A percentile compares a stretch with the other conserved stretches of the same genome.
Evolutionary conservation across 2,113 vertebrate species (phyloP).

Genomic region (Grallaria varia): DNA sequence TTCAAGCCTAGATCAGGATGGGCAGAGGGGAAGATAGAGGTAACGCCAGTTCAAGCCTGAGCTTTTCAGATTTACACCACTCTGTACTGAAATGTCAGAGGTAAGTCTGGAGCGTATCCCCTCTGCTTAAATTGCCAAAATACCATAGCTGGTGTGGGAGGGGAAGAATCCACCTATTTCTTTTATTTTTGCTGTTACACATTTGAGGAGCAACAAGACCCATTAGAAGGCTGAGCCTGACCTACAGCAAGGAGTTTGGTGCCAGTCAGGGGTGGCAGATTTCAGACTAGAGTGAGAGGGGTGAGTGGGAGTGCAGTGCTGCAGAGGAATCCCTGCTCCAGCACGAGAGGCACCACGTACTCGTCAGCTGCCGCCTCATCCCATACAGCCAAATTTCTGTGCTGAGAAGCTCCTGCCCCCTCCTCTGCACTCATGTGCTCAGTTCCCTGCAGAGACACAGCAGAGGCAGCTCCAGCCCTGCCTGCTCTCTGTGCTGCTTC

Average conservation of each 20-base stretch:
- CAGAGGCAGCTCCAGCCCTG: fast-evolving
- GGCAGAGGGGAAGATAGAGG: no score
- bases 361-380: neutral
- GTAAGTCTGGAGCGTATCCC: fast-evolving
- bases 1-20: no score
- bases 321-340: neutral
- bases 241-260: neutral
- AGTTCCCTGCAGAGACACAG: neutral
- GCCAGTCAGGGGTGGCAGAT: neutral
- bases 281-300: neutral
- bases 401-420: neutral
- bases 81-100: neutral
- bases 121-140: neutral
- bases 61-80: neutral
- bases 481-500: neutral
- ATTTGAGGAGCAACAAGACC: neutral
- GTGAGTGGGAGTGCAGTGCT: fast-evolving
- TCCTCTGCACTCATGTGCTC: neutral
- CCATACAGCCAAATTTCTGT: neutral
- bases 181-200: neutral
- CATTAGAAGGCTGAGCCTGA: neutral
- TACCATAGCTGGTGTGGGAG: neutral
- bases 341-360: fast-evolving
- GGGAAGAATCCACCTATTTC: neutral
- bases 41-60: neutral